phyloP scores from a whole-genome alignment of 2,888 invertebrate species.

The Drosophila mulleri region DNA sequence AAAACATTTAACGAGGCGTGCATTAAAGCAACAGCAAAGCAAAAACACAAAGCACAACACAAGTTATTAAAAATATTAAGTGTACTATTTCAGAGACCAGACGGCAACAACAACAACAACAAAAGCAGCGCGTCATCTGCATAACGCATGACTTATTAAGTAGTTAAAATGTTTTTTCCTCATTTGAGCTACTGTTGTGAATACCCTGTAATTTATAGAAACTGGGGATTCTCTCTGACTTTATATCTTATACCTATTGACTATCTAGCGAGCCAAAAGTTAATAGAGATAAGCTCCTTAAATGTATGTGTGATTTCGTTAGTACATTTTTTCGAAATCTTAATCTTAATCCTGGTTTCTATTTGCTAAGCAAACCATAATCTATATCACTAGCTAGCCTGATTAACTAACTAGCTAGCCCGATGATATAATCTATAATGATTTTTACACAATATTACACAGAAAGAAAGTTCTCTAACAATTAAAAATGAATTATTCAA shows the following conservation, averaged over 20 bases:
- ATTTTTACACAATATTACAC: not conserved
- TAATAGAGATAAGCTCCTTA: too few relatives aligned
- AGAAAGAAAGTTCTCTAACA: too few relatives aligned
- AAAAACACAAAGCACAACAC: conserved; percentile 29
- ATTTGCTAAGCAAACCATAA: not conserved
- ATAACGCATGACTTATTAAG: conserved; percentile 69
- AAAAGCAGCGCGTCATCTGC: conserved; percentile 69
- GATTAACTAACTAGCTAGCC: too few relatives aligned
- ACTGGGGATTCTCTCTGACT: too few relatives aligned
- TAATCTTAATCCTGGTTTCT: too few relatives aligned
- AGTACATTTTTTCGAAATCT: too few relatives aligned
- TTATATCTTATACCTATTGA: too few relatives aligned
- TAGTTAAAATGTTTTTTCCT: conserved; percentile 37
- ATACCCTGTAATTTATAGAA: too few relatives aligned
- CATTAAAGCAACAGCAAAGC: conserved; percentile 59
- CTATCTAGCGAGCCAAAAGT: too few relatives aligned
- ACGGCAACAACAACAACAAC: conserved; percentile 23
- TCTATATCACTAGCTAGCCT: too few relatives aligned
- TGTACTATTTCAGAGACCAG: conserved; percentile 66
- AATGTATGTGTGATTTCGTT: too few relatives aligned
- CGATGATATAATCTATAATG: not conserved
- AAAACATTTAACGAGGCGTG: conserved; percentile 78
- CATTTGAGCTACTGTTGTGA: conserved; percentile 39
- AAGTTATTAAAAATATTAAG: conserved; percentile 68
- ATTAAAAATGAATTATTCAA: too few relatives aligned